A percentile compares a stretch with the other conserved stretches of the same genome.
Conservation (phyloP, 2,113 vertebrate genomes). For the Phylloscopus trochiloides region DNA sequence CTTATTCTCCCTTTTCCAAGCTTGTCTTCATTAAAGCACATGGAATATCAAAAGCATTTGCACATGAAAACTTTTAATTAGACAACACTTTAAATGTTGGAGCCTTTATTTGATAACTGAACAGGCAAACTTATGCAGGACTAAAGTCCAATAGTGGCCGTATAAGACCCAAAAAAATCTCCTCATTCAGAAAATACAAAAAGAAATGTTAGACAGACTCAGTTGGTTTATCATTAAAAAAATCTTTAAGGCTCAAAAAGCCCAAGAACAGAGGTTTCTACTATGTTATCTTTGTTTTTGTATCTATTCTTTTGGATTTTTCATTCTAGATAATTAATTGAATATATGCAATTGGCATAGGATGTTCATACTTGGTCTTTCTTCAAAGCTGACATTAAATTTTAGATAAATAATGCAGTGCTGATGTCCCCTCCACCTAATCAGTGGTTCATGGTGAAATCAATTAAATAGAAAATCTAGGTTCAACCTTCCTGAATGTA, state of each 20-base stretch:
- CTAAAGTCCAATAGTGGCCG: neutral
- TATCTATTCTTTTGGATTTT: neutral
- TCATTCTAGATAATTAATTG: neutral
- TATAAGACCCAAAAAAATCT: fast-evolving
- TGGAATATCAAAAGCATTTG: neutral
- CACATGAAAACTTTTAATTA: neutral
- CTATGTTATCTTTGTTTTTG: neutral
- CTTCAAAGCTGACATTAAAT: neutral
- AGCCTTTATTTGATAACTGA: neutral
- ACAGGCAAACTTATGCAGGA: neutral
- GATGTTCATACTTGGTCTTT: neutral
- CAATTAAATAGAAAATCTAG: neutral
- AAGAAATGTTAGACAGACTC: neutral
- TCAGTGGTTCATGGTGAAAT: neutral
- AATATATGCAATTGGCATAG: neutral
- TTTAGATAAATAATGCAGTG: neutral
- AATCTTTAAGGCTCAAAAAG: neutral
- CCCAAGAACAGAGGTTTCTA: neutral
- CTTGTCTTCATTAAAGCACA: neutral
- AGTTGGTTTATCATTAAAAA: neutral
- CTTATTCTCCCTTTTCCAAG: neutral
- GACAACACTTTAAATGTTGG: neutral
- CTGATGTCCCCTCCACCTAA: neutral
- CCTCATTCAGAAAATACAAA: neutral
- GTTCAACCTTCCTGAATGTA: neutral